These are phyloP conservation scores for Nebria salina DNA, from an alignment of 2,888 invertebrate genomes.

Conservation along the genomic window DNA sequence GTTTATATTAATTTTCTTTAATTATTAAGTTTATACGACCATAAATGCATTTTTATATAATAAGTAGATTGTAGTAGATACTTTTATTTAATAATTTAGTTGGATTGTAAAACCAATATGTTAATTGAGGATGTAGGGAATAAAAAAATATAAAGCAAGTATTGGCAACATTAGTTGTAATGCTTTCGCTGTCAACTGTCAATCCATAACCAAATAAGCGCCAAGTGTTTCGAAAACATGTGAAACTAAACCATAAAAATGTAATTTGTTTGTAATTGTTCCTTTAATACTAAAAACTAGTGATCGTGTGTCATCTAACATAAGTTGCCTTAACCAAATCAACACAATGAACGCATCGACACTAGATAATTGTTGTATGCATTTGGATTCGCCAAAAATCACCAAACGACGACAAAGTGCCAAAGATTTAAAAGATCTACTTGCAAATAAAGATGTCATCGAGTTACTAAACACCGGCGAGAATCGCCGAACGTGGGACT, in stretches of 20 bases:
- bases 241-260: conserved; percentile 15
- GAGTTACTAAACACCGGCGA: conserved; percentile 61
- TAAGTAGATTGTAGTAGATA: too few relatives aligned
- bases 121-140: too few relatives aligned
- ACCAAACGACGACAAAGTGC: conserved; percentile 65
- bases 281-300: neutral
- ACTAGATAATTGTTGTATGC: conserved; percentile 60
- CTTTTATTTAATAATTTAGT: too few relatives aligned
- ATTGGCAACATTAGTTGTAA: conserved; percentile 19
- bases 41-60: too few relatives aligned
- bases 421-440: conserved; percentile 62
- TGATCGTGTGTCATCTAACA: neutral
- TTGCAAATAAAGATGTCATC: conserved; percentile 62
- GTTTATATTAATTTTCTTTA: too few relatives aligned
- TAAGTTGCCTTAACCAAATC: neutral
- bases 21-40: too few relatives aligned
- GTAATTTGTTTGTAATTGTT: neutral
- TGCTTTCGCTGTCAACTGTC: conserved; percentile 14
- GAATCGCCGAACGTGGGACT: conserved; percentile 63
- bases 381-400: conserved; percentile 60
- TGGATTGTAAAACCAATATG: too few relatives aligned
- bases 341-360: neutral
- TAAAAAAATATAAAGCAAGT: too few relatives aligned
- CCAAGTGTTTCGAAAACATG: conserved; percentile 28
- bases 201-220: conserved; percentile 37